phyloP scores from a whole-genome alignment of 2,888 invertebrate genomes.

The Cerastis rubricosa region DNA sequence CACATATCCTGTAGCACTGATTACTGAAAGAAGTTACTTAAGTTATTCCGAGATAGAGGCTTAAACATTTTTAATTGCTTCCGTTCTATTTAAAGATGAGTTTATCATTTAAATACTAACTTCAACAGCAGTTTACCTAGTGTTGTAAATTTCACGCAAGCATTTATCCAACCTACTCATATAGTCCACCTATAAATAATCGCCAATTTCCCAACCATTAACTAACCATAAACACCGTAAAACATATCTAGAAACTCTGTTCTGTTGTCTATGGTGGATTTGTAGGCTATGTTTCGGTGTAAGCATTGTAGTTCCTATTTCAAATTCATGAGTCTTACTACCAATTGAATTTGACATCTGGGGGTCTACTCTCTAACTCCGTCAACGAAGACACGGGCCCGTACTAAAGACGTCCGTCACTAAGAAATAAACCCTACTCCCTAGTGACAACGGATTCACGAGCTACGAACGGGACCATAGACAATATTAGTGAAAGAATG shows the following conservation, averaged over 20 bases:
- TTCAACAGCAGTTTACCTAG: conserved; percentile 15
- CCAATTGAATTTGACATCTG: conserved; percentile 15
- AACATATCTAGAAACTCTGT: conserved; percentile 31
- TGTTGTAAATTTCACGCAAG: not conserved
- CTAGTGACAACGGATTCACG: too few relatives aligned
- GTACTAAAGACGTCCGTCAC: too few relatives aligned
- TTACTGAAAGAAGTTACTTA: not conserved
- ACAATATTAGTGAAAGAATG: too few relatives aligned
- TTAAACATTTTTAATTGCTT: conserved; percentile 8
- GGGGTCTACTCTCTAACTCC: too few relatives aligned
- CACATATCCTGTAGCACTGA: not conserved
- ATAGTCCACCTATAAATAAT: conserved; percentile 16
- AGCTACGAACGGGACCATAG: too few relatives aligned
- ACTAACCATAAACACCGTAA: conserved; percentile 30
- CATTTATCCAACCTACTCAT: conserved; percentile 5
- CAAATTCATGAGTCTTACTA: conserved; percentile 28
- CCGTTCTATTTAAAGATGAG: not conserved
- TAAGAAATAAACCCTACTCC: too few relatives aligned
- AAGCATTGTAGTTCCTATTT: conserved; percentile 13
- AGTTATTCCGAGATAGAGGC: not conserved
- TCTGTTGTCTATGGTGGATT: conserved; percentile 13
- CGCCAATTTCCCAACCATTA: conserved; percentile 25
- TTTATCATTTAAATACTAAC: conserved; percentile 17
- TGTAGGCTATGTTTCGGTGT: conserved; percentile 22
- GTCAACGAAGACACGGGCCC: too few relatives aligned